A percentile compares a stretch with the other conserved stretches of the same genome.
These are phyloP conservation scores for Atta texana DNA, from an alignment of 1,140 invertebrate genomes.

Conservation along the genomic window DNA sequence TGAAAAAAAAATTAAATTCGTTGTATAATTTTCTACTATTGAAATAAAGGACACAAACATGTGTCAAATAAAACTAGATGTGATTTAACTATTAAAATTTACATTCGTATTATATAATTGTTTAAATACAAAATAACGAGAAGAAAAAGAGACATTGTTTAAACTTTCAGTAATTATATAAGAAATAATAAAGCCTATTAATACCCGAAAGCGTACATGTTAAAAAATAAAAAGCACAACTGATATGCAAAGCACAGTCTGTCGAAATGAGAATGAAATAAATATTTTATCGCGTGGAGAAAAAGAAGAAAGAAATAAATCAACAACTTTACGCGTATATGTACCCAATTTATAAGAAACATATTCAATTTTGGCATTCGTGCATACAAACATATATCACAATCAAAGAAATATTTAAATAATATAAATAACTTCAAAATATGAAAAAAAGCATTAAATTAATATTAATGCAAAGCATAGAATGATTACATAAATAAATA, in stretches of 20 bases:
- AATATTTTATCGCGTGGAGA: neutral
- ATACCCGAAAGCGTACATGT: constrained; percentile 26
- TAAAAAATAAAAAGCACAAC: constrained; percentile 13
- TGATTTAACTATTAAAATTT: constrained; percentile 15
- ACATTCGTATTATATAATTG: neutral
- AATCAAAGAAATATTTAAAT: constrained; percentile 52
- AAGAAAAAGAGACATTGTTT: neutral
- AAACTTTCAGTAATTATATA: constrained; percentile 3
- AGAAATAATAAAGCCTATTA: constrained; percentile 21
- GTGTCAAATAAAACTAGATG: neutral
- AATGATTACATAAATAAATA: constrained; percentile 55
- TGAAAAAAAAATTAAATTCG: neutral
- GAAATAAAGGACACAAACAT: neutral
- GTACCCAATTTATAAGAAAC: constrained; percentile 42
- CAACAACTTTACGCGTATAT: constrained; percentile 27
- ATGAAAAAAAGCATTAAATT: neutral
- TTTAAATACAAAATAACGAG: neutral
- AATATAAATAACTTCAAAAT: constrained; percentile 29
- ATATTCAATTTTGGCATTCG: constrained; percentile 53
- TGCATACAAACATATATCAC: constrained; percentile 37
- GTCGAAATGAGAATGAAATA: neutral
- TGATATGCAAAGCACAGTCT: constrained; percentile 43
- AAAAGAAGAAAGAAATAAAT: constrained; percentile 35
- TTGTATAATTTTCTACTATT: constrained; percentile 5
- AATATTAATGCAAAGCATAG: constrained; percentile 11